Conservation (phyloP, 2,888 invertebrate species). For the Oxycera nigricornis region DNA sequence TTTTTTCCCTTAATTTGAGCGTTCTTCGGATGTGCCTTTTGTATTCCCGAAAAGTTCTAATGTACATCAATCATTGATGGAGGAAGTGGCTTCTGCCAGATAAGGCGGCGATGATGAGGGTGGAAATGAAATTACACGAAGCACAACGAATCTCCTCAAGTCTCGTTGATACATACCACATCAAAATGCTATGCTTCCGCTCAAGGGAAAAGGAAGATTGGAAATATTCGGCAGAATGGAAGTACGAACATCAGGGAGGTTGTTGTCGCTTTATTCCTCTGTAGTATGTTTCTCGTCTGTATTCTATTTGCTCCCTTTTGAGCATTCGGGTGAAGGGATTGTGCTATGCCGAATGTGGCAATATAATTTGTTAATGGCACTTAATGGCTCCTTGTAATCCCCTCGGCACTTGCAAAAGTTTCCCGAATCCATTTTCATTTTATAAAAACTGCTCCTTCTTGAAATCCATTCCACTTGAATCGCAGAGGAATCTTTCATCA, state of each 20-base stretch:
- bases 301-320: not conserved
- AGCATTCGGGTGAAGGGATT: constrained; percentile 23
- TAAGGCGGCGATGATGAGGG: constrained; percentile 29
- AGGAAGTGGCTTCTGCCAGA: constrained; percentile 38
- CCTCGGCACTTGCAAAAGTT: not conserved
- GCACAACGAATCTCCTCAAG: not conserved
- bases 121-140: constrained; percentile 21
- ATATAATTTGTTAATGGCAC: constrained; percentile 38
- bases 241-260: no score
- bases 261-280: not conserved
- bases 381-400: constrained; percentile 37
- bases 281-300: not conserved
- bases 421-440: not conserved
- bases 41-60: constrained; percentile 24
- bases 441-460: not conserved
- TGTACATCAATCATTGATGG: constrained; percentile 41
- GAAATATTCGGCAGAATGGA: no score
- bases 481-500: not conserved
- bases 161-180: constrained; percentile 1
- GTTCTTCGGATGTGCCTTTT: constrained; percentile 11
- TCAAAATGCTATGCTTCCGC: not conserved
- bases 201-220: not conserved
- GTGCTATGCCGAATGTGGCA: constrained; percentile 12
- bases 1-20: constrained; percentile 9
- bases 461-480: not conserved